These are phyloP conservation scores for Psilanteris sp. DNA, from an alignment of 1,140 invertebrate species.

Conservation along the genomic window DNA sequence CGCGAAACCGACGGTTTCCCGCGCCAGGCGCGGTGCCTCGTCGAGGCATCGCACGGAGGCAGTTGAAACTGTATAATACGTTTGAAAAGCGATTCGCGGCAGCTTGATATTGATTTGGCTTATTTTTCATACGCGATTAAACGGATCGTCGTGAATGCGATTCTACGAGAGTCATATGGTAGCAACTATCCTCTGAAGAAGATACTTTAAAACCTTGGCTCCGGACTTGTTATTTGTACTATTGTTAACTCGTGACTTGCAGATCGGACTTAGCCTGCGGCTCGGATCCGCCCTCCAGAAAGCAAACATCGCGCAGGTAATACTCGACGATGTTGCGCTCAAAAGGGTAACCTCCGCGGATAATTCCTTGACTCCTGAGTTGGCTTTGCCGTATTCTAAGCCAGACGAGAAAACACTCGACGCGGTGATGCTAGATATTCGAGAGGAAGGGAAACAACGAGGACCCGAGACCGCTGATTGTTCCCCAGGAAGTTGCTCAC, in stretches of 20 bases:
- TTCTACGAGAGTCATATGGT: conserved; percentile 61
- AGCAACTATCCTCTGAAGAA: conserved; percentile 69
- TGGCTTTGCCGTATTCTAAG: conserved; percentile 22
- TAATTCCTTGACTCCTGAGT: conserved; percentile 51
- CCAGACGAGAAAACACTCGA: conserved; percentile 60
- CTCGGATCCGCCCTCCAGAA: conserved; percentile 72
- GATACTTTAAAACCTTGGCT: conserved; percentile 68
- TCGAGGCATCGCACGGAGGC: too few relatives aligned
- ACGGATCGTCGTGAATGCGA: conserved; percentile 42
- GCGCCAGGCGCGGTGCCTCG: too few relatives aligned
- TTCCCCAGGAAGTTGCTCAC: conserved; percentile 13
- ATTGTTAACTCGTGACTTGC: conserved; percentile 80
- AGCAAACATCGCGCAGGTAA: conserved; percentile 70
- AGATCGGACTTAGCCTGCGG: conserved; percentile 67
- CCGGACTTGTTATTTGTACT: conserved; percentile 78
- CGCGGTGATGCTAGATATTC: conserved; percentile 44
- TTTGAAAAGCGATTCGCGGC: too few relatives aligned
- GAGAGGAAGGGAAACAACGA: conserved; percentile 62
- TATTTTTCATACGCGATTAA: neutral
- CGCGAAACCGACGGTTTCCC: too few relatives aligned
- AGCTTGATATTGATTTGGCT: too few relatives aligned
- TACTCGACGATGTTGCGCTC: conserved; percentile 36
- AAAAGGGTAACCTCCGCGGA: conserved; percentile 38
- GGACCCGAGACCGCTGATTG: conserved; percentile 15
- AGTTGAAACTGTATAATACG: too few relatives aligned